phyloP scores from a whole-genome alignment of 2,113 vertebrate genomes.

The Agelaius tricolor region DNA sequence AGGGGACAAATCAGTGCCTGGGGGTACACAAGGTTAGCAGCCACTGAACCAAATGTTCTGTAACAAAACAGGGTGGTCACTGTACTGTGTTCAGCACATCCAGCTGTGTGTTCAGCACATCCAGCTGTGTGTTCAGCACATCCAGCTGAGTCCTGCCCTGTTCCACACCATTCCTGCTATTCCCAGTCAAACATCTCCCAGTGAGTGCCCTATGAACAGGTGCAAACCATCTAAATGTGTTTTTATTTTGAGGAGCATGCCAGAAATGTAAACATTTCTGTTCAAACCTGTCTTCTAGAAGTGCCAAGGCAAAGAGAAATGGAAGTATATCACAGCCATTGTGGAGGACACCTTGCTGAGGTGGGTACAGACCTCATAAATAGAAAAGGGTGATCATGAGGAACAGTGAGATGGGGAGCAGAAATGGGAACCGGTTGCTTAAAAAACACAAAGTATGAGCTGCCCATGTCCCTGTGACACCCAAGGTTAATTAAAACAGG shows the following conservation, averaged over 20 bases:
- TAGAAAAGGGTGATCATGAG: neutral
- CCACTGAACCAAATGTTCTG: neutral
- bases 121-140: neutral
- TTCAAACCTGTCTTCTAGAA: neutral
- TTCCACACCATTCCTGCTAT: neutral
- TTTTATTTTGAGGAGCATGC: neutral
- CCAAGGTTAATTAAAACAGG: neutral
- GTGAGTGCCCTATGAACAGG: rapidly evolving
- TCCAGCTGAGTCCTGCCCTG: neutral
- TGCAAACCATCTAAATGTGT: neutral
- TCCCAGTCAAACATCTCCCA: neutral
- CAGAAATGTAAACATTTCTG: neutral
- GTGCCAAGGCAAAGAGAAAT: neutral
- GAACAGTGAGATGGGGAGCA: neutral
- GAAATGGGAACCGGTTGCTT: neutral
- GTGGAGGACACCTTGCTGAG: rapidly evolving
- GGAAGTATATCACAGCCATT: rapidly evolving
- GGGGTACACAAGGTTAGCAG: neutral
- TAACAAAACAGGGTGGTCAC: rapidly evolving
- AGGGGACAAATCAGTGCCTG: neutral
- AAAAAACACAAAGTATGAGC: neutral
- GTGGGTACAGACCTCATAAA: rapidly evolving
- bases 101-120: neutral
- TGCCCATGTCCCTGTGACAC: neutral
- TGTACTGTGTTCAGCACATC: neutral